Conservation (phyloP, 1,140 invertebrate genomes). For the Armadillidium nasatum region DNA sequence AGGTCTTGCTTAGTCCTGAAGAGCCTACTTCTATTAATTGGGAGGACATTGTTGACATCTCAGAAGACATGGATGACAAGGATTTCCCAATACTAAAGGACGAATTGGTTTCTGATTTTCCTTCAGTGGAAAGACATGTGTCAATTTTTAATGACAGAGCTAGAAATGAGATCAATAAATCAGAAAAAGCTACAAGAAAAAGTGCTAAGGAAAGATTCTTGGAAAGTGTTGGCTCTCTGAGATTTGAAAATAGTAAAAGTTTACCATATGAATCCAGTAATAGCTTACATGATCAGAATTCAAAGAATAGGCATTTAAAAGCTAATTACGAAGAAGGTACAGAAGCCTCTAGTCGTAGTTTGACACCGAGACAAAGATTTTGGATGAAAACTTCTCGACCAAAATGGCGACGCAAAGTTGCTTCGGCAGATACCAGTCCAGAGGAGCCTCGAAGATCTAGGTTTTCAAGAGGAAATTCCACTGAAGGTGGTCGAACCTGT, state of each 20-base stretch:
- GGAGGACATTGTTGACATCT: constrained; percentile 24
- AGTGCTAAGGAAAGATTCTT: not conserved
- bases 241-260: not conserved
- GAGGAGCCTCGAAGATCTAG: constrained; percentile 36
- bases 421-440: constrained; percentile 43
- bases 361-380: constrained; percentile 36
- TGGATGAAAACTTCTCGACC: constrained; percentile 40
- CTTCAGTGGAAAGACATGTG: not conserved
- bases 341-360: not conserved
- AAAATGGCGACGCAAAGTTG: constrained; percentile 41
- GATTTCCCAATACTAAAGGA: not conserved
- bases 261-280: not conserved
- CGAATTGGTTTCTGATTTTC: not conserved
- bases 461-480: constrained; percentile 39
- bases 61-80: not conserved
- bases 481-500: constrained; percentile 32
- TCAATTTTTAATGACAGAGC: not conserved
- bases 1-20: constrained; percentile 29
- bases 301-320: not conserved
- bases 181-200: not conserved
- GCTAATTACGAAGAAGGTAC: constrained; percentile 14
- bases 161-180: not conserved
- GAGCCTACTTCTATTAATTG: constrained; percentile 30
- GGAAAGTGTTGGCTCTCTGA: not conserved
- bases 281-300: not conserved